These are phyloP conservation scores for Dendrocincla fuliginosa DNA, from an alignment of 2,797 vertebrate species.

Conservation along the genomic window DNA sequence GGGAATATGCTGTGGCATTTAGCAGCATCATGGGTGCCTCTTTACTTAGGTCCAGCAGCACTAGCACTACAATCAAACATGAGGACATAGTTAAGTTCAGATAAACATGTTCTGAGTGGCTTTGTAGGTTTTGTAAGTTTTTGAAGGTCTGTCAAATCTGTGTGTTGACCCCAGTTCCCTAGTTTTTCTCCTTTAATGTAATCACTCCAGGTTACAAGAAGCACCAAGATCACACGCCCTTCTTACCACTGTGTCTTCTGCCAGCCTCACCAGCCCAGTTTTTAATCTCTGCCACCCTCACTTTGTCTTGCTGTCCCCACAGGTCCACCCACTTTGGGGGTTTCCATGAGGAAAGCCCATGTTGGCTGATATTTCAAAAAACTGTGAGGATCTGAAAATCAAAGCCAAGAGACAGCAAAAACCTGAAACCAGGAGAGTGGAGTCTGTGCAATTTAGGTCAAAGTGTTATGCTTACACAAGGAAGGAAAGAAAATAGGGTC, in stretches of 20 bases:
- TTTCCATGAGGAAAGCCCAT: background rate
- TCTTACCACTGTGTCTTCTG: background rate
- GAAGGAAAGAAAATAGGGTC: background rate
- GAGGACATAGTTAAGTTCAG: background rate
- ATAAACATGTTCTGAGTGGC: background rate
- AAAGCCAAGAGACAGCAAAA: background rate
- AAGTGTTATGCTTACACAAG: background rate
- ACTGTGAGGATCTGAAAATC: background rate
- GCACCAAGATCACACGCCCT: background rate
- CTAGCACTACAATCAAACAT: background rate
- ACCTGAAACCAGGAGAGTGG: background rate
- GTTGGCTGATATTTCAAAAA: background rate
- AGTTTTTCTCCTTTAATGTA: background rate
- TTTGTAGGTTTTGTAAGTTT: background rate
- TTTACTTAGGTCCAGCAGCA: background rate
- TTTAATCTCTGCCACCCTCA: background rate
- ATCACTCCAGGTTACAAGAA: background rate
- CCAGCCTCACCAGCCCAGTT: background rate
- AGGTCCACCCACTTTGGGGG: background rate
- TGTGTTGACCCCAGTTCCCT: background rate
- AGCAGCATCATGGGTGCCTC: background rate
- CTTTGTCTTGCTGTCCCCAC: background rate
- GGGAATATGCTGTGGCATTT: background rate
- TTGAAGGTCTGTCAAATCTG: background rate
- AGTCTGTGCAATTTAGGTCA: background rate